phyloP scores from a whole-genome alignment of 1,140 invertebrate species.

The Drosophila mayri region DNA sequence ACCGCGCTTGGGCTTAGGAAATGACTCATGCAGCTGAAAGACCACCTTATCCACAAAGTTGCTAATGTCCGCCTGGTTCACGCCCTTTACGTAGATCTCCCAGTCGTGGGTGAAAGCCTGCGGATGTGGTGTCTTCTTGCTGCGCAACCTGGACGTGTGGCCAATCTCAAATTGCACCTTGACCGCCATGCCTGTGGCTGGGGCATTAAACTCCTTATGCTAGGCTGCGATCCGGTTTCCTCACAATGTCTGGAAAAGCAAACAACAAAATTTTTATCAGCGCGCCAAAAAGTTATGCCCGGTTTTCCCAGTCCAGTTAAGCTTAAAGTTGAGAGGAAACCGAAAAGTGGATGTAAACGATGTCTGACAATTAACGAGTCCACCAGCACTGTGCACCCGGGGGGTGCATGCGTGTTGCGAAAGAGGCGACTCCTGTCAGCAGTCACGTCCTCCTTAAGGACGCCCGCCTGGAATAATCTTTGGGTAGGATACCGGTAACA shows the following conservation, averaged over 20 bases:
- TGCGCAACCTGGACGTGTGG: constrained; percentile 92
- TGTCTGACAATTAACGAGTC: background rate
- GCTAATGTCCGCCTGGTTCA: constrained; percentile 93
- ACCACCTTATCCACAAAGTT: constrained; percentile 98
- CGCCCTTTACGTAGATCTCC: constrained; percentile 97
- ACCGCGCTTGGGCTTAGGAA: constrained; percentile 95
- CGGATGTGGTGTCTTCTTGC: constrained; percentile 88
- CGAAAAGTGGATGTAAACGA: constrained; percentile 2
- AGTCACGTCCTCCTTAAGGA: constrained; percentile 8
- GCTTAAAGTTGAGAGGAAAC: background rate
- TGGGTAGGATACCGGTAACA: background rate
- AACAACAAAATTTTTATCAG: background rate
- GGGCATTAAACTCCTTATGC: constrained; percentile 46
- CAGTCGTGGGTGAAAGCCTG: constrained; percentile 98
- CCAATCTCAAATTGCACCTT: constrained; percentile 96
- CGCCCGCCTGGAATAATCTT: too few relatives aligned
- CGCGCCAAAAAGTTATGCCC: constrained; percentile 25
- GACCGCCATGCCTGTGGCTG: constrained; percentile 87
- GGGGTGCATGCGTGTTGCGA: constrained; percentile 25
- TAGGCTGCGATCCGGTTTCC: constrained; percentile 27
- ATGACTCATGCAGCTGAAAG: constrained; percentile 96
- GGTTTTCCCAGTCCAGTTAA: too few relatives aligned
- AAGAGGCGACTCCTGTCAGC: constrained; percentile 8
- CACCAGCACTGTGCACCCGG: constrained; percentile 1
- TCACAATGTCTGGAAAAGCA: constrained; percentile 14